Base-by-base conservation (phyloP, 2,113 vertebrate species). In the Pithys albifrons region DNA sequence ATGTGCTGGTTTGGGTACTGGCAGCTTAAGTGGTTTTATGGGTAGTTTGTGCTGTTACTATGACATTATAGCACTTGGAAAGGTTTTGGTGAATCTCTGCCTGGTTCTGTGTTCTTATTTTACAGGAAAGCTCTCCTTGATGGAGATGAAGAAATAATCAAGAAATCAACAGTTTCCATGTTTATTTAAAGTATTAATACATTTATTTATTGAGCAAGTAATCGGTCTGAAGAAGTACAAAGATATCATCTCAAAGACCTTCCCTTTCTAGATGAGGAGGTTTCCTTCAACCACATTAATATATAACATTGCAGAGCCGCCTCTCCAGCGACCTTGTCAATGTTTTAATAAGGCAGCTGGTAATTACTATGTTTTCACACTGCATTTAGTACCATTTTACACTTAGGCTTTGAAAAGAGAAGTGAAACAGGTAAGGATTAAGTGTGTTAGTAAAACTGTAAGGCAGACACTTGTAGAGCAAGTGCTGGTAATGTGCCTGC, bases 1-100 rank as follows among this genome's bases (percentile, higher is more conserved):
- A 55, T 95, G 39, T 85, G 31, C 85, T 69, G 27, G 20, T 90
- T 86, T 81, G 51, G 31, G 14, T 85, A 79, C 46, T 88, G 88
- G 45, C 79, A 93, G 64, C 49, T 79, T 51, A 84, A 84, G 86
- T 74, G 69, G 52, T 92, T 92, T 92, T 92, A 88, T 70, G 72
- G 65, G 48, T 80, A 71, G 57, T 59, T 92, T 86, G 59, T 74
- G 55, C 85, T 88, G 69, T 77, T 29, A 15, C 55, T 78, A 1
- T 89, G 78, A 61, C 61, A 33, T 82, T 75, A 61, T 6, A 89
- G 35, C 74, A 52, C 78, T 55, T 91, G 81, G 90, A 91, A 95
- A 75, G 45, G 45, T 92, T 88, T 88, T 86, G 83, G 72, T 70
- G 86, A 76, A 39, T 81, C 51, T 87, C 27, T 89, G 80, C 87